These are phyloP conservation scores for Delichon dasypus DNA, from an alignment of 2,797 vertebrate species.

Conservation along the genomic window DNA sequence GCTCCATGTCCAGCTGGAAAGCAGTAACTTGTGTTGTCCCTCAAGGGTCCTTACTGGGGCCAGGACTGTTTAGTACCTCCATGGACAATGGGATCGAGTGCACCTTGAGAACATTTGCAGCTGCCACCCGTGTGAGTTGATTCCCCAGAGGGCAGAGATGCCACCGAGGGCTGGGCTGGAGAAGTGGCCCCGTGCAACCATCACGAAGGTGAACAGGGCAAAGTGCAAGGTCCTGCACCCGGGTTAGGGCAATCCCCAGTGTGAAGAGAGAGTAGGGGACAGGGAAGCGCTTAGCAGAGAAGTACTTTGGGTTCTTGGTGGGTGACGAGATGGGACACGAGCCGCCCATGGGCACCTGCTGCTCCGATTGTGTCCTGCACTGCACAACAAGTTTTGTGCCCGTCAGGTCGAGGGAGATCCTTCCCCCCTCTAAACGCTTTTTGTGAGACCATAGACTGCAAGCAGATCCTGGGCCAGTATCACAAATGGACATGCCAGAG, in stretches of 20 bases:
- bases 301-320: too few species aligned
- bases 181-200: neutral
- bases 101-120: neutral
- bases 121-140: neutral
- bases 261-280: too few species aligned
- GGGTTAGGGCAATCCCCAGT: neutral
- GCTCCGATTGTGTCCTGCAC: neutral
- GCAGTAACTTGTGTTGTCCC: neutral
- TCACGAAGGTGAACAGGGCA: too few species aligned
- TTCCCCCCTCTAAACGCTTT: neutral
- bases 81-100: neutral
- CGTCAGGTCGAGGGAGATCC: fast-evolving
- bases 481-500: neutral
- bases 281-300: too few species aligned
- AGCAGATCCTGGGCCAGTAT: neutral
- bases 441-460: fast-evolving
- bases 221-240: too few species aligned
- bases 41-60: neutral
- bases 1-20: neutral
- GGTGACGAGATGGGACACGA: too few species aligned
- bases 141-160: neutral
- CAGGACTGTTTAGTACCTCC: neutral
- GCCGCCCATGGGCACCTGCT: neutral
- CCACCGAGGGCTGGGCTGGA: neutral
- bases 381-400: neutral